Percentiles rank a stretch among this genome's conserved stretches.
Evolutionary conservation across 2,888 invertebrate species (phyloP).

Genomic region (Druceiella hillmani): DNA sequence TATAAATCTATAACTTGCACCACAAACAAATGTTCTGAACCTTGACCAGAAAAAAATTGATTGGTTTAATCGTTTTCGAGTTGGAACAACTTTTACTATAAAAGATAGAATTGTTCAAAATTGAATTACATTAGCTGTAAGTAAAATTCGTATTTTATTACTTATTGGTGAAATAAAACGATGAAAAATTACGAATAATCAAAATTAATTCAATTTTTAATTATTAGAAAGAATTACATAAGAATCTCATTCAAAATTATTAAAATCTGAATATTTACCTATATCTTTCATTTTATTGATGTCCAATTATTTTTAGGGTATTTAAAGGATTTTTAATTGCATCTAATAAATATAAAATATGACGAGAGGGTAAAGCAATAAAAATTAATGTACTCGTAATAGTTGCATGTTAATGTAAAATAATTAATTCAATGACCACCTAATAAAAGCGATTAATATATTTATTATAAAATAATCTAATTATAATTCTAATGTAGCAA

Average conservation of each 20-base stretch:
- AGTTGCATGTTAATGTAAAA: conserved; percentile 60
- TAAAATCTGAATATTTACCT: conserved; percentile 61
- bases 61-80: conserved; percentile 61
- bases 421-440: conserved; percentile 57
- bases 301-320: conserved; percentile 58
- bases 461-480: conserved; percentile 51
- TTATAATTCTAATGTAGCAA: conserved; percentile 55
- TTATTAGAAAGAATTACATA: conserved; percentile 51
- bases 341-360: conserved; percentile 55
- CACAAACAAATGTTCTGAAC: conserved; percentile 81
- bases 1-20: conserved; percentile 75
- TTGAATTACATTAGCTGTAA: conserved; percentile 60
- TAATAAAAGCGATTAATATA: conserved; percentile 52
- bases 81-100: conserved; percentile 61
- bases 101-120: conserved; percentile 59
- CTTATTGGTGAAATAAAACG: conserved; percentile 53
- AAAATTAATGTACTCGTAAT: conserved; percentile 57
- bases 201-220: conserved; percentile 42
- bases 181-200: conserved; percentile 60
- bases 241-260: conserved; percentile 55
- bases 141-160: conserved; percentile 58
- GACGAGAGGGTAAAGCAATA: conserved; percentile 57
- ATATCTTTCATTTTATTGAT: conserved; percentile 64
- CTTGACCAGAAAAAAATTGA: conserved; percentile 65
- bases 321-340: conserved; percentile 54